Conservation (phyloP, 2,113 vertebrate species). For the Toxostoma redivivum region DNA sequence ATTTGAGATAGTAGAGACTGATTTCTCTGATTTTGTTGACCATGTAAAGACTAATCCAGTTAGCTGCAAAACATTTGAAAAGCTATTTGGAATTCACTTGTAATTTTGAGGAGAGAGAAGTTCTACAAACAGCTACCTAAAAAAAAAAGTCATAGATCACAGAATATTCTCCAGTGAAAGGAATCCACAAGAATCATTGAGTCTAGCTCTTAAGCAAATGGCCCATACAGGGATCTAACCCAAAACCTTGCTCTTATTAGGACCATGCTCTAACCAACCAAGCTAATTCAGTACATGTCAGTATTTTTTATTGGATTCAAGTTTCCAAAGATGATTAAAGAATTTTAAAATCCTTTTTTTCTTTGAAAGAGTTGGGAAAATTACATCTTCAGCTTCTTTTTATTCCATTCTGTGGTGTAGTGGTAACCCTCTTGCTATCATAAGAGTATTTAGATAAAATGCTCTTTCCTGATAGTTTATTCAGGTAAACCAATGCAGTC, state of each 20-base stretch:
- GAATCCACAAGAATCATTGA: not conserved
- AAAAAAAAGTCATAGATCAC: not conserved
- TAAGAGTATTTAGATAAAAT: not conserved
- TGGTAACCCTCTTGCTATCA: not conserved
- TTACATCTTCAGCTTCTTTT: not conserved
- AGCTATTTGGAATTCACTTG: not conserved
- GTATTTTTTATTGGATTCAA: not conserved
- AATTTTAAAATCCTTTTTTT: not conserved
- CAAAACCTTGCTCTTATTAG: not conserved
- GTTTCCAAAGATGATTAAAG: not conserved
- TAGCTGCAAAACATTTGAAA: not conserved
- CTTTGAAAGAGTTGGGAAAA: not conserved
- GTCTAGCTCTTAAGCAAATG: not conserved
- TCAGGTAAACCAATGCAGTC: not conserved
- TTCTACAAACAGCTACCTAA: not conserved
- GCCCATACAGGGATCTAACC: not conserved
- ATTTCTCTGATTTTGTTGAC: not conserved
- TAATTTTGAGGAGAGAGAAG: not conserved
- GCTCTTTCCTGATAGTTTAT: not conserved
- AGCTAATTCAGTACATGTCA: not conserved
- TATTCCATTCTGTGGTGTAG: not conserved
- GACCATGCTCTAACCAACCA: fast-evolving
- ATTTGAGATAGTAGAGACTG: not conserved
- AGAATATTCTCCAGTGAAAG: not conserved
- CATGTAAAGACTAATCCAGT: not conserved